phyloP scores from a whole-genome alignment of 2,888 invertebrate species.

The Drosophila limbata region DNA sequence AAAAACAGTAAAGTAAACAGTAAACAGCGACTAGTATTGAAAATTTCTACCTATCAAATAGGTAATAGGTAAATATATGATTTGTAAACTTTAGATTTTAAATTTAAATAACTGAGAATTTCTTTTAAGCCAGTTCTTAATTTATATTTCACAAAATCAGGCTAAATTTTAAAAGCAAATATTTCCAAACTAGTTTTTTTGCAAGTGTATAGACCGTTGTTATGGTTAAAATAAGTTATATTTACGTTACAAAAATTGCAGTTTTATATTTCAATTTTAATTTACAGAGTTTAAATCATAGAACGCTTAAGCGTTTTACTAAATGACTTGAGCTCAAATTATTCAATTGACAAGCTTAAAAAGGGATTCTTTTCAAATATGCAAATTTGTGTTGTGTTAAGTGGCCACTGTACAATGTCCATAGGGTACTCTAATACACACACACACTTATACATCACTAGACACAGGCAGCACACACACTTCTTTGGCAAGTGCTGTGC shows the following conservation, averaged over 20 bases:
- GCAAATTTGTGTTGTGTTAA: conserved; percentile 52
- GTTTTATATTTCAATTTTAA: neutral
- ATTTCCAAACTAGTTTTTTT: too few relatives aligned
- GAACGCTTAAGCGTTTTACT: neutral
- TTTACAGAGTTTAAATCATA: neutral
- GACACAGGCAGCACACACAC: conserved; percentile 22
- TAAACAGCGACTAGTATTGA: too few relatives aligned
- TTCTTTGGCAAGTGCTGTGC: conserved; percentile 47
- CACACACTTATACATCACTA: conserved; percentile 42
- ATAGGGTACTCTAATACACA: conserved; percentile 8
- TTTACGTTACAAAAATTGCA: too few relatives aligned
- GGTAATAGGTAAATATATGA: too few relatives aligned
- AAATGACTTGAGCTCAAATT: conserved; percentile 13
- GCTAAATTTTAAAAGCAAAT: neutral
- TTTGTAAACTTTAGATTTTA: neutral
- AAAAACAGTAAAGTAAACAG: too few relatives aligned
- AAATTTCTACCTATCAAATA: too few relatives aligned
- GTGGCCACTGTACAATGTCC: conserved; percentile 58
- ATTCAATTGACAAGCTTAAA: conserved; percentile 24
- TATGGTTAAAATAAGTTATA: too few relatives aligned
- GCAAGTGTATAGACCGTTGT: too few relatives aligned
- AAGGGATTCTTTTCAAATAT: conserved; percentile 34
- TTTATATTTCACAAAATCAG: neutral
- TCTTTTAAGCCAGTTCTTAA: neutral
- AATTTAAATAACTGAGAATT: neutral